Evolutionary conservation across 2,888 invertebrate species (phyloP), one percentile per base, ranked within the genome.

Genomic region (Epiblema foenella): DNA sequence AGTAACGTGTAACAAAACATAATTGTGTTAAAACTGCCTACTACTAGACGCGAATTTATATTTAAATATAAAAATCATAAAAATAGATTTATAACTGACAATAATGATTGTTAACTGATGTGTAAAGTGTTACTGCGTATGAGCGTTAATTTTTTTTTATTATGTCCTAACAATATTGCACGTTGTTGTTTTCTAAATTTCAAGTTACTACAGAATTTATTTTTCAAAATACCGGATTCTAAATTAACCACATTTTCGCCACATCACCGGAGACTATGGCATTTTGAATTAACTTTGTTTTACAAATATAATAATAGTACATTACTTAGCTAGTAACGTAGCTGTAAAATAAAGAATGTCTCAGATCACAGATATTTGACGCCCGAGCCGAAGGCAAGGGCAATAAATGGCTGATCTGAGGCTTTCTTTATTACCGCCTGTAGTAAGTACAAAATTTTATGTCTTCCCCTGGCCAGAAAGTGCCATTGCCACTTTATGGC

Each of bases 71-170:
- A 89, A 89, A 84, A 82, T 89, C 90, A 91, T 90, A 91, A 90
- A 89, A 91, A 91, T 93, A 93, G 92, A 86, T 92, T 89, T 93
- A 93, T 93, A 93, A 92, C 92, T 90, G 93, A 93, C 93, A 93
- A 93, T 93, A 93, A 93, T 93, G 93, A 92, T 93, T 93, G 93
- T 93, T 93, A 93, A 90, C 90, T 93, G 93, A 91, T 93, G 91
- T 92, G 89, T 91, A 90, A 90, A 90, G 87, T 92, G 91, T 93
- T 93, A 91, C 85, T 87, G 84, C 86, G 91, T 90, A 88, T 87
- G 89, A 85, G 85, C 79, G 90, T 87, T 88, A 76, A 83, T 24
- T 88, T 89, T 89, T 84, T 88, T 89, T 80, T 81, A 83, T 87
- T 86, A 87, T 86, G 86, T 88, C 83, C 85, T 46, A 86, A 83